Evolutionary conservation across 2,888 invertebrate genomes (phyloP), one percentile per base, ranked within the genome.

Genomic region (Hanleya hanleyi): DNA sequence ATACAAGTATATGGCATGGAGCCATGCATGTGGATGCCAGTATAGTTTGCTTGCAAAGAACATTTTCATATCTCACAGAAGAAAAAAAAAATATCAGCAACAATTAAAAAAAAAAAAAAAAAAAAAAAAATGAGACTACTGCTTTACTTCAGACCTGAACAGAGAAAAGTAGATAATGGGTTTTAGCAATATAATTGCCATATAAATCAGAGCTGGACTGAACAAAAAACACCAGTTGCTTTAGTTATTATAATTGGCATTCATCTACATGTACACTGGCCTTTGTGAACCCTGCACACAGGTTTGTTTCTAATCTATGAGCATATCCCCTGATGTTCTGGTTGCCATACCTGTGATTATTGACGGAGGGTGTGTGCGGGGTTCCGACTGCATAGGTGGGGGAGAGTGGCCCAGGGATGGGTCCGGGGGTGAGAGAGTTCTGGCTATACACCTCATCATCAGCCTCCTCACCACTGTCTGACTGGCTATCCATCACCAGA

Each of bases 391-490:
- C 77, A 72, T 83, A 79, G 9, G 77, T 76, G 5, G 80, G 76
- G 29, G 82, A 81, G 65, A 77, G 78, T 6, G 79, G 77, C 36
- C 76, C 68, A 68, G 72, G 12, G 71, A 73, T 67, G 15, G 71
- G 67, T 62, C 78, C 79, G 18, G 37, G 35, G 7, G 69, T 26
- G 5, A 61, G 47, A 26, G n/a, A 36, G 9, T 64, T 12, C 33
- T 74, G 70, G n/a, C 73, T 70, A 57, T 86, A 84, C 6, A 86
- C 86, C 61, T 88, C 88, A 41, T 90, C 89, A 71, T 91, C 90
- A 3, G 91, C 91, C 66, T 92, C 92, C 35, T 92, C 92, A 35
- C 91, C 92, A 94, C 86, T 86, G 77, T 90, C 89, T 22, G 87
- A 86, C 64, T 83, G 80, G 70, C 84, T 86, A 67, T 88, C 88